A percentile compares a stretch with the other conserved stretches of the same genome.
Evolutionary conservation across 2,113 vertebrate genomes (phyloP).

Genomic region (Serinus canaria): DNA sequence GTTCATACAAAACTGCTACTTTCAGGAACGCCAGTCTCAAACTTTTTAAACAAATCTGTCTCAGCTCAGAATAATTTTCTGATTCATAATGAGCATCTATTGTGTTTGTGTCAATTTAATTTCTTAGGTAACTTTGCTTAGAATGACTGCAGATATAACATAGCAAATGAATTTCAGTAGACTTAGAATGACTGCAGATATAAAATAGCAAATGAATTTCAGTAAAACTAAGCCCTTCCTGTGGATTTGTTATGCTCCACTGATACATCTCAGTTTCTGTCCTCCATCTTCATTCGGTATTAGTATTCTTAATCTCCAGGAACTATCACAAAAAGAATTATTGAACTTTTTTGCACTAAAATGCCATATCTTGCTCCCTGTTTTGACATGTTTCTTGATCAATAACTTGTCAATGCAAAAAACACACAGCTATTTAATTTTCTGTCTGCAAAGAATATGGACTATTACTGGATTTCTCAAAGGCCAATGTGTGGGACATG

Average conservation of each 20-base stretch:
- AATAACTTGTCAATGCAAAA: background rate
- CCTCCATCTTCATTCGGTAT: background rate
- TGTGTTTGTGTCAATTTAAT: background rate
- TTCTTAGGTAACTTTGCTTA: background rate
- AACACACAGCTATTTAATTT: background rate
- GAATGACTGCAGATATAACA: background rate
- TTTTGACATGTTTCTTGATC: conserved; percentile 1
- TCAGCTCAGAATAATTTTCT: background rate
- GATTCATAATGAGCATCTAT: background rate
- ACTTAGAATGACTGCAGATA: background rate
- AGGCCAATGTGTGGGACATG: background rate
- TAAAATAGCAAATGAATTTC: background rate
- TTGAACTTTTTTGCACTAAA: background rate
- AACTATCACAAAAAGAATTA: background rate
- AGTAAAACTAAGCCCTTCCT: background rate
- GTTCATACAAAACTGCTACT: background rate
- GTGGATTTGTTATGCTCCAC: background rate
- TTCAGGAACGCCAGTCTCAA: background rate
- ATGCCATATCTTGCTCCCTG: background rate
- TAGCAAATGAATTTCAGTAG: background rate
- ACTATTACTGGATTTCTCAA: background rate
- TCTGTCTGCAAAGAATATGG: background rate
- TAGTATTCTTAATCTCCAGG: background rate
- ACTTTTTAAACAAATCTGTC: background rate
- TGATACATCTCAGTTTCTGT: background rate